phyloP scores from a whole-genome alignment of 2,888 invertebrate genomes.

The Parelbella ahira region DNA sequence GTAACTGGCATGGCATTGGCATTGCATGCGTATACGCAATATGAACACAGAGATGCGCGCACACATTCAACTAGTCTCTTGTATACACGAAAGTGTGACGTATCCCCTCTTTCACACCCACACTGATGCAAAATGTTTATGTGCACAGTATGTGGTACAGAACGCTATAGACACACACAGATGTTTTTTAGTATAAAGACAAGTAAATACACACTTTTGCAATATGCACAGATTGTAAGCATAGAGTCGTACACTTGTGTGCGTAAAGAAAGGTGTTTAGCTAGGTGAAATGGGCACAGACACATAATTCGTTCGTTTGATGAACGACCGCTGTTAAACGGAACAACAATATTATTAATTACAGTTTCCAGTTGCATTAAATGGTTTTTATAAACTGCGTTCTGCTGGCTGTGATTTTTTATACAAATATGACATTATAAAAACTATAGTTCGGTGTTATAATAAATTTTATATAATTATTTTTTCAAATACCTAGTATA shows the following conservation, averaged over 20 bases:
- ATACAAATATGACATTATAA: too few relatives aligned
- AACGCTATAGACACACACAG: conserved; percentile 27
- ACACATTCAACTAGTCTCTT: conserved; percentile 20
- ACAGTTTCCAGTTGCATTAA: conserved; percentile 27
- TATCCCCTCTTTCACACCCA: conserved; percentile 40
- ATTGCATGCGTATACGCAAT: conserved; percentile 77
- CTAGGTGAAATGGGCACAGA: conserved; percentile 73
- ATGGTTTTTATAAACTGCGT: too few relatives aligned
- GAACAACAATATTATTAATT: conserved; percentile 45
- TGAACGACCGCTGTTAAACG: conserved; percentile 43
- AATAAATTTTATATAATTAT: too few relatives aligned
- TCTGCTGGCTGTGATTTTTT: too few relatives aligned
- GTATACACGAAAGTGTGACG: conserved; percentile 39
- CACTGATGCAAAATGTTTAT: conserved; percentile 27
- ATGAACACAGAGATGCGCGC: conserved; percentile 47
- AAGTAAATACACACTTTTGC: conserved; percentile 26
- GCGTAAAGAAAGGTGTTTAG: conserved; percentile 77
- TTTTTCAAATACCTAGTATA: too few relatives aligned
- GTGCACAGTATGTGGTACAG: conserved; percentile 6
- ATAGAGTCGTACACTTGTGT: conserved; percentile 41
- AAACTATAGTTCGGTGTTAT: too few relatives aligned
- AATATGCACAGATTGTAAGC: conserved; percentile 33
- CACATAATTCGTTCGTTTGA: conserved; percentile 37
- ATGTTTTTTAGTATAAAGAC: conserved; percentile 18
- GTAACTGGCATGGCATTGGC: conserved; percentile 70